These are phyloP conservation scores for Anticlea derivata DNA, from an alignment of 2,888 invertebrate genomes.

Conservation along the genomic window DNA sequence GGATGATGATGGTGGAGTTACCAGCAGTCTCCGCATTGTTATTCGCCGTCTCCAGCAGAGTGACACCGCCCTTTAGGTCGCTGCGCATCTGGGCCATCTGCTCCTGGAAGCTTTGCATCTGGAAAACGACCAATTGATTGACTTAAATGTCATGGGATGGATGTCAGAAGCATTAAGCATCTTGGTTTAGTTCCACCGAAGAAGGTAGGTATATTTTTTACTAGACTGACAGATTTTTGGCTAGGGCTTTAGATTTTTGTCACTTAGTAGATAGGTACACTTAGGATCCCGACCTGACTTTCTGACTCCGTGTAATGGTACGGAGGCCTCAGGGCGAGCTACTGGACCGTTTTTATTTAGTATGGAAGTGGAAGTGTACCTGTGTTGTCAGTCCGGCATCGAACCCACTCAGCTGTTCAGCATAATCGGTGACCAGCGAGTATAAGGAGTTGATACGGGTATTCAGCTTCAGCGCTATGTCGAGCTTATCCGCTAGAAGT, in stretches of 20 bases:
- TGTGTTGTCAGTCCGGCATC: conserved; percentile 62
- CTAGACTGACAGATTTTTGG: no score
- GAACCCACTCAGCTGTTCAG: conserved; percentile 61
- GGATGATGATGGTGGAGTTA: conserved; percentile 33
- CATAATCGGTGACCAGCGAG: conserved; percentile 55
- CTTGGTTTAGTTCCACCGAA: no score
- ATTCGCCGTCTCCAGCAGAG: conserved; percentile 51
- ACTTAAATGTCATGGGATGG: no score
- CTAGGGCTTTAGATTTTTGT: no score
- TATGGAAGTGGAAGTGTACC: conserved; percentile 41
- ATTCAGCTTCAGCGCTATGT: conserved; percentile 47
- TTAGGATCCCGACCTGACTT: no score
- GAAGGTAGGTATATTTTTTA: no score
- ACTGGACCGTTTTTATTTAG: no score
- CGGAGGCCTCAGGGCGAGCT: no score
- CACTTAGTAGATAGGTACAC: no score
- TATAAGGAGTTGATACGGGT: conserved; percentile 47
- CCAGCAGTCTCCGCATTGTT: conserved; percentile 66
- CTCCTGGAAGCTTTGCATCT: conserved; percentile 68
- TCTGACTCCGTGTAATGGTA: no score
- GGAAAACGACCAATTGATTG: conserved; percentile 13
- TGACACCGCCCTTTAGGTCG: conserved; percentile 57
- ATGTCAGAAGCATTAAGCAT: no score
- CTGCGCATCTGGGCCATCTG: conserved; percentile 58
- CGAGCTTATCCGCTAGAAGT: conserved; percentile 56